Percentiles rank a stretch among this genome's conserved stretches.
Conservation (phyloP, 2,113 vertebrate genomes). For the Pelecanoides urinatrix region DNA sequence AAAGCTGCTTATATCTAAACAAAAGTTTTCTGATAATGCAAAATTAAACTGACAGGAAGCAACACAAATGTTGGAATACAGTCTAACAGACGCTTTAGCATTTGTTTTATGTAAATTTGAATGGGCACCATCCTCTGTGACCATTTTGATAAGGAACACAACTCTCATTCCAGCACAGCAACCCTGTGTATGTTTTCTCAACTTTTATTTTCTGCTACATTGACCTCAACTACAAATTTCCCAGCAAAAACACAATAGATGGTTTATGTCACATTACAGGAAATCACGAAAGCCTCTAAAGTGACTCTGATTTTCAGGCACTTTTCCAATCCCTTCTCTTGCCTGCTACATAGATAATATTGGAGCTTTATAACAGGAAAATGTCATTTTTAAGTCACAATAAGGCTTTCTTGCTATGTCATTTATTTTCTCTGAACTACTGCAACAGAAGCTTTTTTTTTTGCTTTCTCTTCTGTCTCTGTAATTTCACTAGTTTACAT, state of each 20-base stretch:
- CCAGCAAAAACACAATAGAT: neutral
- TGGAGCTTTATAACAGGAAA: neutral
- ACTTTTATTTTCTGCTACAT: neutral
- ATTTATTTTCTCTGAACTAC: neutral
- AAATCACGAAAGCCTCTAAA: neutral
- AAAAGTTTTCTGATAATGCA: neutral
- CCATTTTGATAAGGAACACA: neutral
- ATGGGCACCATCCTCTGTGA: neutral
- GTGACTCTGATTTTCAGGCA: neutral
- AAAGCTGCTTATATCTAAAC: neutral
- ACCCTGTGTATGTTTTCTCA: neutral
- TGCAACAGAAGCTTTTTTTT: neutral
- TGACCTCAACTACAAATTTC: neutral
- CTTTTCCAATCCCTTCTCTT: neutral
- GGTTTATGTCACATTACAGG: neutral
- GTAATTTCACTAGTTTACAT: neutral
- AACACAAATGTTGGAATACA: neutral
- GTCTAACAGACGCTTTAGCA: neutral
- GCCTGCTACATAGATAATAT: neutral
- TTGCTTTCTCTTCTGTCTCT: neutral
- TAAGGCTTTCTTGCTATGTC: neutral
- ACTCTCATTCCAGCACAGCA: neutral
- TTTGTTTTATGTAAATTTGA: conserved; percentile 20
- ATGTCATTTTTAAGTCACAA: neutral
- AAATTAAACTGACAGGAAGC: conserved; percentile 38